These are phyloP conservation scores for Steinernema khuongi DNA, from an alignment of 1,140 invertebrate species.

Conservation along the genomic window DNA sequence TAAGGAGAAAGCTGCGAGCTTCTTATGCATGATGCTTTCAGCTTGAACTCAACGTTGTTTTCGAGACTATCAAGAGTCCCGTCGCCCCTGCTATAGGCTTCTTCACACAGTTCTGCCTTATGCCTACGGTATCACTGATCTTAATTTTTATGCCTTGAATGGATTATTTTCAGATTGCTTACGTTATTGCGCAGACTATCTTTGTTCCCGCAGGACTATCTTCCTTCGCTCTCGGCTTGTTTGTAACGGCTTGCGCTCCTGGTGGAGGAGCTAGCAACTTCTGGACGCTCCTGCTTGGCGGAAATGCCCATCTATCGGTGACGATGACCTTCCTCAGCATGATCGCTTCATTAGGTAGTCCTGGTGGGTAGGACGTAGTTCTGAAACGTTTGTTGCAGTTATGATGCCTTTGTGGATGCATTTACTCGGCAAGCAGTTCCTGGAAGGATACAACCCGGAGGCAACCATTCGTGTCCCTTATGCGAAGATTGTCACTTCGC, in stretches of 20 bases:
- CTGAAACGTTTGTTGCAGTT: constrained; percentile 64
- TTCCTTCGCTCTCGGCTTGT: constrained; percentile 68
- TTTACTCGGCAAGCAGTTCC: constrained; percentile 72
- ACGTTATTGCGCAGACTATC: constrained; percentile 69
- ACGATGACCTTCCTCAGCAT: constrained; percentile 87
- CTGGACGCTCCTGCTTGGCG: constrained; percentile 79
- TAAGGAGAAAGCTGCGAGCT: constrained; percentile 64
- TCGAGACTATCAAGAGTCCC: constrained; percentile 69
- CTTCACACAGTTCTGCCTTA: constrained; percentile 75
- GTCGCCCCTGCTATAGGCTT: constrained; percentile 79
- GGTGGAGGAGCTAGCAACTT: constrained; percentile 91
- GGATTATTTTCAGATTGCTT: constrained; percentile 68
- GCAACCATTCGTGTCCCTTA: constrained; percentile 74
- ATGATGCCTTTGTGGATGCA: constrained; percentile 93
- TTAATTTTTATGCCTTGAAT: constrained; percentile 5
- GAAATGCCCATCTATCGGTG: constrained; percentile 80
- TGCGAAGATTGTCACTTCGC: constrained; percentile 70
- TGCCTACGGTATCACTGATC: constrained; percentile 71
- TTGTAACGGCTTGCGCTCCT: constrained; percentile 79
- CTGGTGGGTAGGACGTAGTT: constrained; percentile 5
- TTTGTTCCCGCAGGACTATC: constrained; percentile 59
- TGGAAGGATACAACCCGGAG: constrained; percentile 64
- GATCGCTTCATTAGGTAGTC: constrained; percentile 72
- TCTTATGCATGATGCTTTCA: constrained; percentile 12
- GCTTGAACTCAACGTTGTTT: constrained; percentile 66